Percentiles rank a stretch among this genome's conserved stretches.
Evolutionary conservation across 2,888 invertebrate genomes (phyloP).

Genomic region (Alcis repandata): DNA sequence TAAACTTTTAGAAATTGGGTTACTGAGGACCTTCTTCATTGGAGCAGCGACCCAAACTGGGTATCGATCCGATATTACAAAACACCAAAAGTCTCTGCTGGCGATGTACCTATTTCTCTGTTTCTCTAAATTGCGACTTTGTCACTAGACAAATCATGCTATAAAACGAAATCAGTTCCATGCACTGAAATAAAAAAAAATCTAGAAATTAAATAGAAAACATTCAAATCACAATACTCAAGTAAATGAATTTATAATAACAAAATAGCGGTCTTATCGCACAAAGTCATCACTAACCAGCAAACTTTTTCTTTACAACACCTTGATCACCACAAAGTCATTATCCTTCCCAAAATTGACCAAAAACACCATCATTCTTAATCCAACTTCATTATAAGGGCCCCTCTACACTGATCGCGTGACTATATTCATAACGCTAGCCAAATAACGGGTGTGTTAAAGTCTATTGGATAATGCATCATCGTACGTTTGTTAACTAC

Average conservation of each 20-base stretch:
- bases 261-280: conserved; percentile 6
- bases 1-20: no score
- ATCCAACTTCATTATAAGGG: conserved; percentile 47
- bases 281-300: background rate
- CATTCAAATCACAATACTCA: background rate
- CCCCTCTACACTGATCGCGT: conserved; percentile 45
- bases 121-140: no score
- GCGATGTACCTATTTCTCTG: no score
- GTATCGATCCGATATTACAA: no score
- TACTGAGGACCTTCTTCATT: no score
- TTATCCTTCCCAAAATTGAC: conserved; percentile 30
- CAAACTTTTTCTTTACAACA: conserved; percentile 2
- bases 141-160: no score
- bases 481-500: conserved; percentile 39
- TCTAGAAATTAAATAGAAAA: background rate
- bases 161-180: no score
- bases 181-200: no score
- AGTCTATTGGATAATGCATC: conserved; percentile 49
- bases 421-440: conserved; percentile 46
- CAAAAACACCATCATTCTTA: conserved; percentile 39
- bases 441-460: conserved; percentile 51
- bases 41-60: no score
- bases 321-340: conserved; percentile 31
- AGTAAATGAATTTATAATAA: conserved; percentile 19
- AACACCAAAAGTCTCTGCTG: no score